A percentile compares a stretch with the other conserved stretches of the same genome.
These are phyloP conservation scores for Catalaphyllia jardinei DNA, from an alignment of 64 coral and sea anemone genomes.

Conservation along the genomic window DNA sequence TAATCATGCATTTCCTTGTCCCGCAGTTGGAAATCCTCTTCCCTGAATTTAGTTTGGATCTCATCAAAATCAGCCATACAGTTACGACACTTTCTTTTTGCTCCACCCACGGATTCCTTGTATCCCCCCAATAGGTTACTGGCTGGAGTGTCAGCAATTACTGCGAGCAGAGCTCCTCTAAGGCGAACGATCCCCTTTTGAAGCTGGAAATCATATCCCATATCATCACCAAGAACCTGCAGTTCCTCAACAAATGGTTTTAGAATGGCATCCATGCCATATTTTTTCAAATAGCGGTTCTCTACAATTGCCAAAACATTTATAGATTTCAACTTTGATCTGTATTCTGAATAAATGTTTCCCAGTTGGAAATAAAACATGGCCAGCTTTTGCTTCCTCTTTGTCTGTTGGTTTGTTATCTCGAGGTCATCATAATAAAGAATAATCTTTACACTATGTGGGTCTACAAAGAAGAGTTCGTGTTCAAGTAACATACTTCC, in stretches of 20 bases:
- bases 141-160: conserved; percentile 56
- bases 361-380: conserved; percentile 24
- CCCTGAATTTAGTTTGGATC: conserved; percentile 44
- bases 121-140: background rate
- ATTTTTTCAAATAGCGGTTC: background rate
- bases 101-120: conserved; percentile 18
- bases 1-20: conserved; percentile 6
- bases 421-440: background rate
- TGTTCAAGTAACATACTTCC: background rate
- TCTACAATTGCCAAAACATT: background rate
- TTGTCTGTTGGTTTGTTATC: background rate
- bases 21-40: background rate
- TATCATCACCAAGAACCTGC: background rate
- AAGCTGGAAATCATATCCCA: background rate
- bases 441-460: background rate
- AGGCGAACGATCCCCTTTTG: no score
- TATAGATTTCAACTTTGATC: background rate
- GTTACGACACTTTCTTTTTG: conserved; percentile 35
- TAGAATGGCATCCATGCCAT: background rate
- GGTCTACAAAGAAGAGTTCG: background rate
- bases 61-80: conserved; percentile 59
- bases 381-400: background rate
- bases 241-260: conserved; percentile 4
- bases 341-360: background rate
- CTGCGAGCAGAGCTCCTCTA: conserved; percentile 31